Conservation (phyloP, 92 coral and sea anemone genomes). For the Muricea muricata region DNA sequence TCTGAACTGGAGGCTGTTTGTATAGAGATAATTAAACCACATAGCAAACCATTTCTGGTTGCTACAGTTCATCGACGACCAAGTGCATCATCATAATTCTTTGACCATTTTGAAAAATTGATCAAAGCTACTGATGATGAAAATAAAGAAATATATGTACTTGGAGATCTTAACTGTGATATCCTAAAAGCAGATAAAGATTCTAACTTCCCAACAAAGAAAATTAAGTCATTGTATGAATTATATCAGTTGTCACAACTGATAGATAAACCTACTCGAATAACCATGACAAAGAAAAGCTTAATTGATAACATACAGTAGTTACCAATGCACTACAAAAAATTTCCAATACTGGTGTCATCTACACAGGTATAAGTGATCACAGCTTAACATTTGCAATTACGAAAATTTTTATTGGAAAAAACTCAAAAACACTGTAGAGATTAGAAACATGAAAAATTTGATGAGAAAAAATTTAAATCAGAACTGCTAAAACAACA, state of each 20-base stretch:
- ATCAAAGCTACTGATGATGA: no score
- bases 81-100: no score
- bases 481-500: background rate
- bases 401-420: background rate
- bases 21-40: constrained; percentile 9
- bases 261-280: no score
- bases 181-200: constrained; percentile 9
- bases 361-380: background rate
- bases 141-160: no score
- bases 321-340: background rate
- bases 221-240: no score
- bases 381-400: background rate
- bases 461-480: background rate
- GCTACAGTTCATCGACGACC: no score
- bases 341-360: background rate
- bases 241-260: no score
- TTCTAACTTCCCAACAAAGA: no score
- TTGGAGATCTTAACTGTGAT: constrained; percentile 60
- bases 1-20: constrained; percentile 48
- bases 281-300: background rate
- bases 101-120: no score
- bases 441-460: background rate
- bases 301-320: background rate
- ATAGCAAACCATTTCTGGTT: constrained; percentile 18
- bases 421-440: no score